Percentiles rank a stretch among this genome's conserved stretches.
These are phyloP conservation scores for Penaeus indicus DNA, from an alignment of 1,140 invertebrate species.

Conservation along the genomic window DNA sequence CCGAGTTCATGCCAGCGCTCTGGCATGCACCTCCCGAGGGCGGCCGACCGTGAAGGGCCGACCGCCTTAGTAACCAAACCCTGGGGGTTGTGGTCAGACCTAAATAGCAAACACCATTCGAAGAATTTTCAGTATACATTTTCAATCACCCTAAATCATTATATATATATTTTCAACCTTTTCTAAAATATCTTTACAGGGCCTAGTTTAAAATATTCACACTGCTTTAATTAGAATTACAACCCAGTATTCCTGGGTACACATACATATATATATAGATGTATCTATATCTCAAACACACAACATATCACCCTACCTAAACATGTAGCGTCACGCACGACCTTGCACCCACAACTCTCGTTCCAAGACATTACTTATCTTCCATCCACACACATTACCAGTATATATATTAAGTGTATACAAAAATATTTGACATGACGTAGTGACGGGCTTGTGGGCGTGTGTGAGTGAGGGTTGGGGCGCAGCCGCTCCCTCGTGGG, in stretches of 20 bases:
- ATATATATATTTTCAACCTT: slow-evolving; percentile 8
- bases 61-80: too few relatives aligned
- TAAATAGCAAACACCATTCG: too few relatives aligned
- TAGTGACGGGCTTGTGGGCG: slow-evolving; percentile 12
- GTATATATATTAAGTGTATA: slow-evolving; percentile 34
- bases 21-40: too few relatives aligned
- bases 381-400: slow-evolving; percentile 40
- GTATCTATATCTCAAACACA: slow-evolving; percentile 1
- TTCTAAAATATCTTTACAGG: slow-evolving; percentile 32
- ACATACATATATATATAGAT: neutral
- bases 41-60: too few relatives aligned
- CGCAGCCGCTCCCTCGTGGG: neutral
- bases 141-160: neutral
- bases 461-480: slow-evolving; percentile 24
- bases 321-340: too few relatives aligned
- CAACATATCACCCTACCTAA: slow-evolving; percentile 42
- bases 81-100: too few relatives aligned
- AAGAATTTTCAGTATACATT: too few relatives aligned
- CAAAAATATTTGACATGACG: slow-evolving; percentile 57
- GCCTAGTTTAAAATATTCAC: slow-evolving; percentile 47
- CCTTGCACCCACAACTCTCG: too few relatives aligned
- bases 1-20: too few relatives aligned
- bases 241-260: slow-evolving; percentile 26
- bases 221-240: slow-evolving; percentile 54
- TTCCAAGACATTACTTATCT: slow-evolving; percentile 27